phyloP scores from a whole-genome alignment of 2,797 vertebrate species.

The Channallabes apus region DNA sequence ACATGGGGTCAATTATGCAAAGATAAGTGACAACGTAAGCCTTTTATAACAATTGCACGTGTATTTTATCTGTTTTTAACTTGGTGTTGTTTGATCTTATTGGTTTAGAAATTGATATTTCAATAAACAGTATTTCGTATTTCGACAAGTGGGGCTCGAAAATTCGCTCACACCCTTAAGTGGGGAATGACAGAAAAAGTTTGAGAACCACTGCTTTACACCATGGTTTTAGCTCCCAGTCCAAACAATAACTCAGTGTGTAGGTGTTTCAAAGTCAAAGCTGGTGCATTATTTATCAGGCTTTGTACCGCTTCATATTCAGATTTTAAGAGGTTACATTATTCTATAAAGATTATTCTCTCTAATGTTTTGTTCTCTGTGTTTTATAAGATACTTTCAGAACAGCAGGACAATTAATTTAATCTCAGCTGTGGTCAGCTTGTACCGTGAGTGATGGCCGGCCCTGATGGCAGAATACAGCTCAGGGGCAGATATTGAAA shows the following conservation, averaged over 20 bases:
- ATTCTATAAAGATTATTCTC: background rate
- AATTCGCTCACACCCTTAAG: no score
- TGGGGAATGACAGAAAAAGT: no score
- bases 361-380: background rate
- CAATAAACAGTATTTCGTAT: no score
- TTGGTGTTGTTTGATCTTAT: no score
- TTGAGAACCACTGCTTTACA: no score
- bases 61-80: no score
- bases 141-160: no score
- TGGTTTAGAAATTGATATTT: no score
- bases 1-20: no score
- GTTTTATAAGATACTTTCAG: background rate
- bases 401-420: background rate
- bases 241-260: slow-evolving; percentile 17
- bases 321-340: background rate
- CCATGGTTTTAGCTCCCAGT: slow-evolving; percentile 12
- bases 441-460: slow-evolving; percentile 12
- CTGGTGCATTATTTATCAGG: slow-evolving; percentile 22
- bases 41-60: no score
- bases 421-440: slow-evolving; percentile 1
- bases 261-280: slow-evolving; percentile 40
- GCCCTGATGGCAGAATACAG: background rate
- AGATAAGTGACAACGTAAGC: no score
- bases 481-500: slow-evolving; percentile 17
- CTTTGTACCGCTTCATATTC: background rate